Evolutionary conservation across 2,797 vertebrate species (phyloP).

Genomic region (Melanogrammus aeglefinus): DNA sequence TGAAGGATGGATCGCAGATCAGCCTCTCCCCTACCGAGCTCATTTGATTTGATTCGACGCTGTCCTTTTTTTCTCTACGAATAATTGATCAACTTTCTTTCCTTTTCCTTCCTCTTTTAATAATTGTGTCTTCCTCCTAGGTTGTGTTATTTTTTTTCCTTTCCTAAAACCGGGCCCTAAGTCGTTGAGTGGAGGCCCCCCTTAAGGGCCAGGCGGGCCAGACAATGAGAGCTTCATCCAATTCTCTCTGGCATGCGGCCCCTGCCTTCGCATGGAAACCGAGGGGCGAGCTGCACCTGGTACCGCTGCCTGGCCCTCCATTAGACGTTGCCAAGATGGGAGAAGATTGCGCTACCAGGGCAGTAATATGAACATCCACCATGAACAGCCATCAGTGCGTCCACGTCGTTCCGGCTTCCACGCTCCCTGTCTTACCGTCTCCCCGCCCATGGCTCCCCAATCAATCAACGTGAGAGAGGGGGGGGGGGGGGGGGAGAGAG

Average conservation of each 20-base stretch:
- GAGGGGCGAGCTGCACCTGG: constrained; percentile 62
- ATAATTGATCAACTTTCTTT: neutral
- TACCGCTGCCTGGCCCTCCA: constrained; percentile 57
- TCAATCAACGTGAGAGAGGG: constrained; percentile 27
- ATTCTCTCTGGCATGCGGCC: constrained; percentile 61
- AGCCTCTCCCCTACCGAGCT: neutral
- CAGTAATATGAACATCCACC: constrained; percentile 68
- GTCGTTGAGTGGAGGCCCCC: constrained; percentile 23
- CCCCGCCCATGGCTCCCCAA: constrained; percentile 27
- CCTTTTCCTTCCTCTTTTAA: neutral
- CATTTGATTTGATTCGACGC: neutral
- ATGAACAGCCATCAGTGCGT: constrained; percentile 43
- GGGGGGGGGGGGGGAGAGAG: neutral
- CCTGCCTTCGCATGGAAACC: constrained; percentile 52
- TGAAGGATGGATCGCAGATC: neutral
- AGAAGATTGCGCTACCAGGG: constrained; percentile 70
- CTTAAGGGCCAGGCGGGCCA: constrained; percentile 26
- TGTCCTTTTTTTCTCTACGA: neutral
- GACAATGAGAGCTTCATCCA: constrained; percentile 64
- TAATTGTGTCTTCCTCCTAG: constrained; percentile 16
- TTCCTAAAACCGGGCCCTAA: constrained; percentile 23
- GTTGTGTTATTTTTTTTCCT: neutral
- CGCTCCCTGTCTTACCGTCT: constrained; percentile 25
- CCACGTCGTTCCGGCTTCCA: constrained; percentile 15
- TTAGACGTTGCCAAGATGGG: constrained; percentile 63